Base-by-base conservation (phyloP, 2,113 vertebrate genomes). In the Caloenas nicobarica region DNA sequence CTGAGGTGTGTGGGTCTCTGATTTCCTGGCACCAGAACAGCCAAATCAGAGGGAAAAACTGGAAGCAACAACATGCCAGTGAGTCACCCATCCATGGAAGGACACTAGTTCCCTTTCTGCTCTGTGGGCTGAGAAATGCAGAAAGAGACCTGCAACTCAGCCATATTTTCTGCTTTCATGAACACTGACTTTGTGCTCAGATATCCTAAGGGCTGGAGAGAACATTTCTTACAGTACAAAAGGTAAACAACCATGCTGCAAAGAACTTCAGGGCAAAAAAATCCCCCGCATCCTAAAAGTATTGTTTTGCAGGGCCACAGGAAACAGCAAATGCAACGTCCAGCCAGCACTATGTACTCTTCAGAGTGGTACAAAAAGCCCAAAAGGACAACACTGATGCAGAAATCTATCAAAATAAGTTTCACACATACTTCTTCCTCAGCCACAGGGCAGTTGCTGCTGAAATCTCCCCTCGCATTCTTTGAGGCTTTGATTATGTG, bases 81-180 rank as follows among this genome's bases (percentile, higher is more conserved):
- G 95, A 97, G 82, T 96, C 95, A 97, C 65, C 86, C 94, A 96
- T 60, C 86, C 95, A 91, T 92, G 91, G 93, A 96, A 88, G 76
- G 86, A 87, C 90, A 96, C 90, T 78, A 61, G 79, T 33, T 93
- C 93, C 57, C 81, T 85, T 91, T 92, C 91, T 86, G 91, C 84
- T 96, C 95, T 4, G 13, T 94, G 86, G 93, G 95, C 92, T 93
- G 93, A 94, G 76, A 93, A 96, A 95, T 94, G 95, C 85, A 96
- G 85, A 92, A 22, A 77, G 62, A 84, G 86, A 96, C 87, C 81
- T 81, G 88, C 86, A 91, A 86, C 71, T 86, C 95, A 92, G 81
- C 72, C 77, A 22, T 48, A 50, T 89, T 94, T 94, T 96, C 70
- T 89, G 70, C 79, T 54, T 54, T 61, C 42, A 24, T 79, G 66